Base-by-base conservation (phyloP, 2,888 invertebrate genomes). In the Baccha elongata region DNA sequence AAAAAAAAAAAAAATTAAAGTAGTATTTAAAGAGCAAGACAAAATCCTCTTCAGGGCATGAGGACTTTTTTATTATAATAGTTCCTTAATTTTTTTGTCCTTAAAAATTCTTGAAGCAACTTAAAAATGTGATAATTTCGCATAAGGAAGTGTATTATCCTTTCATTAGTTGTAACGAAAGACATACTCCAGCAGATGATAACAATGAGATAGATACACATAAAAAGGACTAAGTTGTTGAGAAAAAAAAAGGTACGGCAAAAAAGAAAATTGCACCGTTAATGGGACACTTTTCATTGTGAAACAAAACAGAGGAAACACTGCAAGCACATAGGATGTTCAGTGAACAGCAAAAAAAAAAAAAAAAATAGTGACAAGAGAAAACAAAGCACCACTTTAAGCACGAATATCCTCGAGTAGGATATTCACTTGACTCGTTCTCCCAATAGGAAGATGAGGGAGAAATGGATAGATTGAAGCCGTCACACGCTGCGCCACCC, bases 71-170 rank as follows among this genome's bases (percentile, higher is more conserved):
- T n/a, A n/a, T n/a, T 71, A 15, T 58, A 42, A 58, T 35, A 40
- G 58, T 65, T 64, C 29, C 6, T 44, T 29, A 1, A 8, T 35
- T 17, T 13, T 17, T 40, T 15, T 1, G 7, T 26, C 15, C 17
- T 40, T 40, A 10, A 26, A 23, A 19, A 23, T 60, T 29, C 50
- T 71, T 71, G n/a, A 62, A 64, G 40, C n/a, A 46, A 67, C 50
- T 67, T 42, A 19, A 80, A 80, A 80, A 69, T 60, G 81, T 72
- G 67, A 76, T 83, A 83, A 76, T 83, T 83, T 83, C 76, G 76
- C 76, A 83, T 83, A 83, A 83, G 76, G 72, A 83, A 83, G 72
- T 83, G 81, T 76, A 83, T 76, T 83, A 83, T 78, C 67, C 81
- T 83, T 83, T 72, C 68, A 83, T 71, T 76, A 65, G 78, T 81